A percentile compares a stretch with the other conserved stretches of the same genome.
Conservation (phyloP, 2,113 vertebrate species). For the Dolichotis patagonum region DNA sequence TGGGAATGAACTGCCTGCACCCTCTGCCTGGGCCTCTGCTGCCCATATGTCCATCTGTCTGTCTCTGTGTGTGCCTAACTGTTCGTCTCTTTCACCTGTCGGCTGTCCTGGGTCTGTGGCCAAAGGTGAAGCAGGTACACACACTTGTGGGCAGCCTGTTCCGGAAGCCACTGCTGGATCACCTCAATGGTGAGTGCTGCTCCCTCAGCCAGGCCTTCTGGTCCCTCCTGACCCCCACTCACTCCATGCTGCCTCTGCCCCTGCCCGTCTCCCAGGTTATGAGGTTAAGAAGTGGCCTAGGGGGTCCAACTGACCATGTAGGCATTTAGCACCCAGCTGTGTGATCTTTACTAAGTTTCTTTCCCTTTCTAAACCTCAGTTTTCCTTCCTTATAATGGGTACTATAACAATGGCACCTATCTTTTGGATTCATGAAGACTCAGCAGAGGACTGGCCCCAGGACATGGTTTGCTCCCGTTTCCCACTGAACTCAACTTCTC, state of each 20-base stretch:
- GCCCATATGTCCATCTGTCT: neutral
- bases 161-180: constrained; percentile 69
- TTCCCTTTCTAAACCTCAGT: neutral
- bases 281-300: neutral
- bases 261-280: neutral
- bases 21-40: neutral
- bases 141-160: neutral
- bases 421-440: neutral
- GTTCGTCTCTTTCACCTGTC: neutral
- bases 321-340: neutral
- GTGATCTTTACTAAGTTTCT: neutral
- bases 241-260: fast-evolving
- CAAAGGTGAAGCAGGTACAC: constrained; percentile 10
- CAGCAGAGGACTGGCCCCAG: neutral
- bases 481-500: neutral
- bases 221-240: no score
- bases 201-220: fast-evolving
- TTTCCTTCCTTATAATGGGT: neutral
- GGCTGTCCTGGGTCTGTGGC: neutral
- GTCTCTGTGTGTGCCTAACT: neutral
- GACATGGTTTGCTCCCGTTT: fast-evolving
- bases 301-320: no score
- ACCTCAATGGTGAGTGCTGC: constrained; percentile 79
- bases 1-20: neutral
- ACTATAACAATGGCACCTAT: neutral